Evolutionary conservation across 1,140 invertebrate genomes (phyloP), one percentile per base, ranked within the genome.

Genomic region (Papilio polytes): DNA sequence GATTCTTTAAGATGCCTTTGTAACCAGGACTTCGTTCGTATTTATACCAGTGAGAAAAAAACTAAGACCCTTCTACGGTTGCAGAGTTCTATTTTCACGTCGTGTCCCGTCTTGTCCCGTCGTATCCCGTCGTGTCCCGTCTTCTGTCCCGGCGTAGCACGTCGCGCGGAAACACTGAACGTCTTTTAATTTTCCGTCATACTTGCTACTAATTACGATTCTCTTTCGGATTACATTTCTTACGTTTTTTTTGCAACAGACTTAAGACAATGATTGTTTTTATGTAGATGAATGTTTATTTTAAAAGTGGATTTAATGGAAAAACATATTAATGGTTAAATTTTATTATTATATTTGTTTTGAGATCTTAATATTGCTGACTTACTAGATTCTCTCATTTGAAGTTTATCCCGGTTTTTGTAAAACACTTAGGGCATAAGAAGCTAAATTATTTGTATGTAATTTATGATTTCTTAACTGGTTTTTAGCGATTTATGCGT

Each of bases 121-220:
- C 63, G 22, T 70, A 22, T 63, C 59, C 22, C 59, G 63, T 70
- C 63, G 22, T 70, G 59, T 63, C 59, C 22, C 59, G 59, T 63
- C 59, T 63, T 26, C 13, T 70, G 26, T 63, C 59, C 44, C 41
- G 72, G 41, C 41, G 72, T 44, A 73, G n/a, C 41, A 51, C 74
- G 74, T 48, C 74, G 74, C 44, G n/a, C 74, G 74, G 74, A 76
- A 51, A 51, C 74, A 48, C 59, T 66, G 36, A 46, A 66, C 77
- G 59, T 66, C 56, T 78, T 78, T 78, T 78, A 78, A 78, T 53
- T 66, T 78, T 66, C 77, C 36, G 77, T 66, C 36, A 78, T 63
- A 66, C 59, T 59, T 36, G 77, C 18, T 31, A 66, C 77, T 78
- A 66, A 78, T 78, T 78, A 78, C 77, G 31, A 78, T 78, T 78